phyloP scores from a whole-genome alignment of 2,113 vertebrate species.

The Aegotheles bennettii region DNA sequence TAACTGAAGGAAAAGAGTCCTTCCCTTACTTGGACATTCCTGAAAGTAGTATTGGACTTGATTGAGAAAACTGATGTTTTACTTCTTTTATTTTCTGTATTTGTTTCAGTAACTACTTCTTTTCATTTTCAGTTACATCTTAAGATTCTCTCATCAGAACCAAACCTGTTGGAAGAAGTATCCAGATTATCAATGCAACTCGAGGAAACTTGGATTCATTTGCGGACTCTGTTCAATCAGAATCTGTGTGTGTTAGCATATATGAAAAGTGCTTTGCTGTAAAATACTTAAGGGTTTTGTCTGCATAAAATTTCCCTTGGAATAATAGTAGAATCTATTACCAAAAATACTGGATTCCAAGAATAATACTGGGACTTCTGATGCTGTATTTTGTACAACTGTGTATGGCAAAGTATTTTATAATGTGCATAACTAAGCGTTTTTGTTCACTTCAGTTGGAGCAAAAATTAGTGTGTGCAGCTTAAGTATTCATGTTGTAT shows the following conservation, averaged over 20 bases:
- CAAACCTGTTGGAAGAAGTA: constrained; percentile 77
- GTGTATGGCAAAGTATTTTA: neutral
- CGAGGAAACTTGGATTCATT: constrained; percentile 83
- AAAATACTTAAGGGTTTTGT: neutral
- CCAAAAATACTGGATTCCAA: neutral
- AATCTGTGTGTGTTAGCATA: constrained; percentile 91
- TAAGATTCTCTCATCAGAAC: constrained; percentile 78
- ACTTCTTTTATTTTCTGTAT: neutral
- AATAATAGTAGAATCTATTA: neutral
- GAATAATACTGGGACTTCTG: neutral
- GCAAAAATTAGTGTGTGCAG: neutral
- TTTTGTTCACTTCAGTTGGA: neutral
- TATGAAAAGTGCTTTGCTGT: constrained; percentile 90
- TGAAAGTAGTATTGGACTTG: neutral
- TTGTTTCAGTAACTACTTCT: constrained; percentile 10
- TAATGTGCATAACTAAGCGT: neutral
- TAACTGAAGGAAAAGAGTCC: neutral
- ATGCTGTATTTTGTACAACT: neutral
- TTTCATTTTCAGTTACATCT: constrained; percentile 84
- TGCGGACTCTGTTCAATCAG: constrained; percentile 84
- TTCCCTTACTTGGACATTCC: neutral
- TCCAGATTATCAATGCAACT: constrained; percentile 72
- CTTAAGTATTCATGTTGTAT: neutral
- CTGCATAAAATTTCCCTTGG: neutral
- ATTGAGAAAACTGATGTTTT: neutral